Evolutionary conservation across 1,140 invertebrate species (phyloP), one percentile per base, ranked within the genome.

Genomic region (Drosophila persimilis): DNA sequence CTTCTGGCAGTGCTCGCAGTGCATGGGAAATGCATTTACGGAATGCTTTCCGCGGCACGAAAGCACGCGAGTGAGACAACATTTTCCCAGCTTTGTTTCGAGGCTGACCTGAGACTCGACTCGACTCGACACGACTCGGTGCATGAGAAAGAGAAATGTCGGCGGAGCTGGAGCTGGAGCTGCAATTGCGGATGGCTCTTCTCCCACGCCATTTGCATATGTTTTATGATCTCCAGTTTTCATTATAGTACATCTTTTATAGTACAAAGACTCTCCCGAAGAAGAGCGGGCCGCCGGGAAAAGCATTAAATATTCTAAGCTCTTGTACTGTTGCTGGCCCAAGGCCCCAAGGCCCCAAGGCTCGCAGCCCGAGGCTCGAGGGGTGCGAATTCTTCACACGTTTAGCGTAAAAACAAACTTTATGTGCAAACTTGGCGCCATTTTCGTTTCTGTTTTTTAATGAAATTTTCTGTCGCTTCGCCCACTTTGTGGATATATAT

Each of bases 1-100:
- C 26, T 45, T 24, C 13, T 11, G 11, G 22, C 54, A 1, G 17
- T 29, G 22, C 26, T 15, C 8, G 6, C 60, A 29, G 7, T 72
- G 75, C 77, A 77, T 79, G 77, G 77, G 77, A 79, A 79, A 58
- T 69, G 76, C 62, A 60, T 77, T 64, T 73, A 70, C 59, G 77
- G 77, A 77, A 79, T 79, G 66, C 60, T 69, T 73, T 51, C 62
- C 46, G 51, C 55, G 41, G 9, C 9, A 48, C 11, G 35, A 39
- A 4, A 39, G 11, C 11, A 39, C 9, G 35, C 11, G 2, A 39
- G 11, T 4, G 11, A 39, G 35, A 48, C 11, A 24, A 35, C 13
- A 61, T 24, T 73, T 78, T 77, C 73, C 73, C 73, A 77, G 67
- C 69, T 73, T 77, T 78, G 73, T 76, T 61, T 62, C 35, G 35